A percentile compares a stretch with the other conserved stretches of the same genome.
Evolutionary conservation across 2,888 invertebrate genomes (phyloP).

Genomic region (Acanthosoma haemorrhoidale): DNA sequence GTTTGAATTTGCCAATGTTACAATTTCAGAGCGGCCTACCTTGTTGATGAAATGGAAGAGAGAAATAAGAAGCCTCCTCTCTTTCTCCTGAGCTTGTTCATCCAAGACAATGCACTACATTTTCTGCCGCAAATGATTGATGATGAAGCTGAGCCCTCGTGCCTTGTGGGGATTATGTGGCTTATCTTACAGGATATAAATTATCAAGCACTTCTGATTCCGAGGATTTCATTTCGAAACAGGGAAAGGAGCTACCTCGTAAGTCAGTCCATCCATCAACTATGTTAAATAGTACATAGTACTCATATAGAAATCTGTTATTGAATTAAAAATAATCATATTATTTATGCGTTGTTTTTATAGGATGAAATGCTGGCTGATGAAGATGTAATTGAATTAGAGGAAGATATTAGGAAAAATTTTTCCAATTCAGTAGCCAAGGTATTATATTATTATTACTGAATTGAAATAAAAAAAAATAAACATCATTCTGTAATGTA

Average conservation of each 20-base stretch:
- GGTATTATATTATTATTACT: slow-evolving; percentile 30
- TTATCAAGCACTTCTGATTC: slow-evolving; percentile 65
- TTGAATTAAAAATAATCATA: no score
- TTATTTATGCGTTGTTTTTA: neutral
- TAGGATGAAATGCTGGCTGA: slow-evolving; percentile 56
- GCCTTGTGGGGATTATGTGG: slow-evolving; percentile 63
- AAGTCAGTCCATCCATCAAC: no score
- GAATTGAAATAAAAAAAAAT: no score
- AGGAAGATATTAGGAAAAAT: slow-evolving; percentile 53
- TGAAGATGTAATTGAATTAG: slow-evolving; percentile 55
- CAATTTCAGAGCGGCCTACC: slow-evolving; percentile 54
- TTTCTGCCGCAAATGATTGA: slow-evolving; percentile 70
- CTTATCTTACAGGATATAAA: slow-evolving; percentile 71
- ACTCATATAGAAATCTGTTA: neutral
- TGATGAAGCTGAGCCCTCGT: slow-evolving; percentile 50
- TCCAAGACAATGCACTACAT: slow-evolving; percentile 66
- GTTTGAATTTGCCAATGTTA: neutral
- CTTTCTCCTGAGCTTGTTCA: slow-evolving; percentile 66
- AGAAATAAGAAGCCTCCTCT: slow-evolving; percentile 60
- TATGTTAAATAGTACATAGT: neutral
- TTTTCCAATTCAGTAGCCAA: slow-evolving; percentile 50
- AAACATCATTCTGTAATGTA: no score
- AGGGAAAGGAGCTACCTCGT: slow-evolving; percentile 39
- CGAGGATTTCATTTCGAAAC: slow-evolving; percentile 54
- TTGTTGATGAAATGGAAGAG: slow-evolving; percentile 57